phyloP scores from a whole-genome alignment of 2,888 invertebrate genomes.

The Pelosia muscerda region DNA sequence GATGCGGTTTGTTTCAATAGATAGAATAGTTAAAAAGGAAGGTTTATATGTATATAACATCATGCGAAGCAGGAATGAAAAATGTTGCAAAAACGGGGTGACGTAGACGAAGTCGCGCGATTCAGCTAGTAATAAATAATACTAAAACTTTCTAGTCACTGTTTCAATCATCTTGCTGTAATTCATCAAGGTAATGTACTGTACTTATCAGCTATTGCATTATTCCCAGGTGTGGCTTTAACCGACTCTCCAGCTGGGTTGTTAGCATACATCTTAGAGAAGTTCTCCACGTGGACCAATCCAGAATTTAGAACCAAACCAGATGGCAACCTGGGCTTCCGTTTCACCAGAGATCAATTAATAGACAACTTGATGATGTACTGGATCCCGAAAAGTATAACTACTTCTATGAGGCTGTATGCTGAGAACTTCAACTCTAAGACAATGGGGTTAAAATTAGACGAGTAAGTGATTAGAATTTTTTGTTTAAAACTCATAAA shows the following conservation, averaged over 20 bases:
- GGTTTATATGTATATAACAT: too few species aligned
- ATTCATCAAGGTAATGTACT: neutral
- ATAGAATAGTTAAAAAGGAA: too few species aligned
- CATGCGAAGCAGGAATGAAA: too few species aligned
- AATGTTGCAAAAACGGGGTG: too few species aligned
- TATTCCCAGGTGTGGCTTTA: slow-evolving; percentile 87
- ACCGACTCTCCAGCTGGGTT: slow-evolving; percentile 92
- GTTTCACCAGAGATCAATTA: slow-evolving; percentile 90
- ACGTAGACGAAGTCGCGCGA: too few species aligned
- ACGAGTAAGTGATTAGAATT: slow-evolving; percentile 71
- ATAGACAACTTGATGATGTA: slow-evolving; percentile 95
- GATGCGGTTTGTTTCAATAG: too few species aligned
- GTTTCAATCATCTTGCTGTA: neutral
- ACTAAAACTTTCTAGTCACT: neutral
- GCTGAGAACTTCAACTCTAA: slow-evolving; percentile 86
- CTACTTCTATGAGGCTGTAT: slow-evolving; percentile 92
- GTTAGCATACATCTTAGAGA: slow-evolving; percentile 94
- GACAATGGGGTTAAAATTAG: slow-evolving; percentile 60
- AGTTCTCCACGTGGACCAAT: slow-evolving; percentile 92
- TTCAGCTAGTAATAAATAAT: too few species aligned
- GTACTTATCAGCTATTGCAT: neutral
- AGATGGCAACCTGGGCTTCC: slow-evolving; percentile 89
- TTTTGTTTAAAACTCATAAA: neutral
- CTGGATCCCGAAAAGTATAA: slow-evolving; percentile 91
- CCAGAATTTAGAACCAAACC: slow-evolving; percentile 65